Conservation (phyloP, 2,113 vertebrate genomes). For the Oryzias celebensis region DNA sequence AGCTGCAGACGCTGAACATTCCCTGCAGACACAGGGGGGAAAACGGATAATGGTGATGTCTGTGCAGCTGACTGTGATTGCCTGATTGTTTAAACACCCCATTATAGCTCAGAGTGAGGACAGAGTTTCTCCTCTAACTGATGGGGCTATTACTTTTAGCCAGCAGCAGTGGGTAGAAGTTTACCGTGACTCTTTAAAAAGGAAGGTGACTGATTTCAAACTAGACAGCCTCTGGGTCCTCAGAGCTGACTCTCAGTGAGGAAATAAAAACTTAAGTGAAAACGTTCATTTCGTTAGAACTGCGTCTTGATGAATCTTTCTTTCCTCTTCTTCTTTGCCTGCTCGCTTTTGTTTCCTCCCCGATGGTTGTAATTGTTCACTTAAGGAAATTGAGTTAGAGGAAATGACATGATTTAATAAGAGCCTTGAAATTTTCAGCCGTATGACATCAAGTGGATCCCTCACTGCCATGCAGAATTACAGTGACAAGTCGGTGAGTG, state of each 20-base stretch:
- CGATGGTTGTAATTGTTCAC: background rate
- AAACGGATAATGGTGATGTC: background rate
- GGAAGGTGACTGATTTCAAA: slow-evolving; percentile 45
- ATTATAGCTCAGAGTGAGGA: slow-evolving; percentile 37
- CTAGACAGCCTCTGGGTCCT: slow-evolving; percentile 34
- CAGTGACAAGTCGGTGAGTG: background rate
- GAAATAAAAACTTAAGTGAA: background rate
- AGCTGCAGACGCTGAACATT: slow-evolving; percentile 29
- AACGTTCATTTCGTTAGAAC: slow-evolving; percentile 8
- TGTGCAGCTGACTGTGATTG: slow-evolving; percentile 35
- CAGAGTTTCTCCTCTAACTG: slow-evolving; percentile 38
- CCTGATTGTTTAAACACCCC: slow-evolving; percentile 57
- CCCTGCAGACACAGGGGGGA: slow-evolving; percentile 29
- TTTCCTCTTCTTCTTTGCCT: slow-evolving; percentile 1
- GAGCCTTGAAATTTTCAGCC: slow-evolving; percentile 31
- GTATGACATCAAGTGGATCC: slow-evolving; percentile 26
- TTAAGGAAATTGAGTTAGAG: slow-evolving; percentile 15
- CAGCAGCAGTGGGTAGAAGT: slow-evolving; percentile 19
- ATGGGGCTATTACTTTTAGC: slow-evolving; percentile 66
- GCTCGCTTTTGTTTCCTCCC: slow-evolving; percentile 21
- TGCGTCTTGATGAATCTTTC: slow-evolving; percentile 1
- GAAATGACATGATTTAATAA: slow-evolving; percentile 42
- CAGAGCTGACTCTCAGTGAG: slow-evolving; percentile 18
- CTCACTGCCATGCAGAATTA: slow-evolving; percentile 19
- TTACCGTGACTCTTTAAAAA: slow-evolving; percentile 41